Conservation (phyloP, 2,888 invertebrate genomes). For the Euphydryas editha region DNA sequence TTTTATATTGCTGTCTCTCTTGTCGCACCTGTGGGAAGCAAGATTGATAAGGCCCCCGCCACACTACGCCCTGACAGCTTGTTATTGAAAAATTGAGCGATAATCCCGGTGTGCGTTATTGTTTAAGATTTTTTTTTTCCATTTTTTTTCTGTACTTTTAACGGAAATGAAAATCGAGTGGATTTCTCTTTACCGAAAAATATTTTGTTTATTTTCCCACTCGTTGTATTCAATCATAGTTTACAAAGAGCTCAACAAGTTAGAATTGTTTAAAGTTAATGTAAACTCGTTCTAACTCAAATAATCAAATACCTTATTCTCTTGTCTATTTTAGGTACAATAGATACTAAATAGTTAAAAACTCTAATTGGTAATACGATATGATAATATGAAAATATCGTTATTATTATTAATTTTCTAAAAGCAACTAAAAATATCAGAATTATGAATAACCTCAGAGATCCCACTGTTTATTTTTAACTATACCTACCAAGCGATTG, state of each 20-base stretch:
- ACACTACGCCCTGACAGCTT: conserved; percentile 68
- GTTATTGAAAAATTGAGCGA: conserved; percentile 81
- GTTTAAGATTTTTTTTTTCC: conserved; percentile 61
- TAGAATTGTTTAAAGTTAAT: background rate
- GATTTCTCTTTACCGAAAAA: conserved; percentile 40
- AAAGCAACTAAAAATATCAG: no score
- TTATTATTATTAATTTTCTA: no score
- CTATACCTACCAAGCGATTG: no score
- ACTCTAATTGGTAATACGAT: no score
- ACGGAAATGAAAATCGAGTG: conserved; percentile 45
- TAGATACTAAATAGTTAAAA: no score
- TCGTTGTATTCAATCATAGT: conserved; percentile 10
- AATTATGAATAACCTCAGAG: no score
- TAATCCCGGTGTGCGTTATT: conserved; percentile 67
- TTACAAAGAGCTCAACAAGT: background rate
- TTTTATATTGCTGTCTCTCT: conserved; percentile 34
- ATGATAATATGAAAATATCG: no score
- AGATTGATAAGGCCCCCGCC: conserved; percentile 72
- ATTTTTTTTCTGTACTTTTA: conserved; percentile 43
- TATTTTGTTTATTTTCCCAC: conserved; percentile 10
- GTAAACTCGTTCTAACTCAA: background rate
- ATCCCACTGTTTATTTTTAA: no score
- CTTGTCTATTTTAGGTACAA: no score
- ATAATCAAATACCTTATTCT: no score
- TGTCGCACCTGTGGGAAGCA: conserved; percentile 65